Evolutionary conservation across 2,888 invertebrate genomes (phyloP), one percentile per base, ranked within the genome.

Genomic region (Micropterix aruncella): DNA sequence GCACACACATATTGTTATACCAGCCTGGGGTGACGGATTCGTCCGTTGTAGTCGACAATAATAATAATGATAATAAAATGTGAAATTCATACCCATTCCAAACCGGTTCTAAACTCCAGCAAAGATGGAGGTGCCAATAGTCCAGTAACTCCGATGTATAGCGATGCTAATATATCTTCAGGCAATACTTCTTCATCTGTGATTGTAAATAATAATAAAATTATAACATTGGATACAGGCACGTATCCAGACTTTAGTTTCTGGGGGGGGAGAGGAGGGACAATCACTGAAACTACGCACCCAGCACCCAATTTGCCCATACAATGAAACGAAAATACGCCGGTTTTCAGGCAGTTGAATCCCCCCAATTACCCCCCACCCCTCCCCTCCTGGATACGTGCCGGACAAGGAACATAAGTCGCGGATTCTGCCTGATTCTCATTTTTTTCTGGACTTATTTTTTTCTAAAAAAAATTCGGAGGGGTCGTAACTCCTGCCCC

Each of bases 11-110:
- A n/a, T n/a, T n/a, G n/a, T n/a, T n/a, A n/a, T n/a, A n/a, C n/a
- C n/a, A n/a, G n/a, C n/a, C n/a, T n/a, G n/a, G n/a, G n/a, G n/a
- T n/a, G n/a, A n/a, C n/a, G n/a, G n/a, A n/a, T n/a, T n/a, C n/a
- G n/a, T n/a, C n/a, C n/a, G n/a, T n/a, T n/a, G n/a, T n/a, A n/a
- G n/a, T n/a, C n/a, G n/a, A n/a, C n/a, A n/a, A n/a, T n/a, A n/a
- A n/a, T n/a, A n/a, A n/a, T n/a, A n/a, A n/a, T n/a, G n/a, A n/a
- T n/a, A n/a, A n/a, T n/a, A n/a, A n/a, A n/a, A n/a, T n/a, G n/a
- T n/a, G n/a, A n/a, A n/a, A n/a, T n/a, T n/a, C n/a, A n/a, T n/a
- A 69, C 70, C 71, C 71, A 71, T 48, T 70, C 69, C 18, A 69
- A 46, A 0, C 70, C 71, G 1, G 65, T 60, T 46, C 66, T 66